Evolutionary conservation across 92 coral and sea anemone species (phyloP), one percentile per base, ranked within the genome.

Genomic region (Palythoa heliodiscus): DNA sequence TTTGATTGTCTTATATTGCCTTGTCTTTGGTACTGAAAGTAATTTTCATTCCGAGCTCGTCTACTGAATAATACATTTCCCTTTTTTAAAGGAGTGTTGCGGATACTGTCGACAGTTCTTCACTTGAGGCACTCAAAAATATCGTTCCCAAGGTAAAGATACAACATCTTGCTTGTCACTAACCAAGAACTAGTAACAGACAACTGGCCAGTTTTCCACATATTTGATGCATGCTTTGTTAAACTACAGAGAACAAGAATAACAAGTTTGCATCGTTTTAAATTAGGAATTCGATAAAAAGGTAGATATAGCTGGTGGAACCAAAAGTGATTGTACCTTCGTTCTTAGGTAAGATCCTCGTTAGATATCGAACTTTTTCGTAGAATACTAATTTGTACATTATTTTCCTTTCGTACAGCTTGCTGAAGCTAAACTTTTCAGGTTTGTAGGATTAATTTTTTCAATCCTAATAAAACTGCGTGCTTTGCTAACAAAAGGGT

Each of bases 121-220:
- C 91, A 12, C 25, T 94, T 10, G 91, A 85, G 11, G 88, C 77
- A 58, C 64, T 96, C 17, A 95, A 94, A 52, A 84, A 78, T 53
- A 91, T 96, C 57, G 95, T 93, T 20, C 98, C 99, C 11, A 89
- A 90, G 93, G 98, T 96, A 88, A 38, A 16, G 1, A 58, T 22
- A 38, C 6, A 20, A 20, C 19, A 75, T 54, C n/a, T 29, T 23
- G 19, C 52, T 11, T 43, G 20, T 2, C 17, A n/a, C 3, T 13
- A 58, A 15, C 52, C 76, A 16, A 71, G 14, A 13, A 37, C n/a
- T 58, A 6, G 14, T n/a, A 58, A 13, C 20, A 7, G 3, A 58
- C 14, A 58, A 15, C 7, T 11, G n/a, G 64, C n/a, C n/a, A 57
- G 64, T 13, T 13, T 57, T 15, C 17, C 64, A 13, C n/a, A 13